A percentile compares a stretch with the other conserved stretches of the same genome.
phyloP scores from a whole-genome alignment of 2,888 invertebrate species.

The Hypomecis atomaria region DNA sequence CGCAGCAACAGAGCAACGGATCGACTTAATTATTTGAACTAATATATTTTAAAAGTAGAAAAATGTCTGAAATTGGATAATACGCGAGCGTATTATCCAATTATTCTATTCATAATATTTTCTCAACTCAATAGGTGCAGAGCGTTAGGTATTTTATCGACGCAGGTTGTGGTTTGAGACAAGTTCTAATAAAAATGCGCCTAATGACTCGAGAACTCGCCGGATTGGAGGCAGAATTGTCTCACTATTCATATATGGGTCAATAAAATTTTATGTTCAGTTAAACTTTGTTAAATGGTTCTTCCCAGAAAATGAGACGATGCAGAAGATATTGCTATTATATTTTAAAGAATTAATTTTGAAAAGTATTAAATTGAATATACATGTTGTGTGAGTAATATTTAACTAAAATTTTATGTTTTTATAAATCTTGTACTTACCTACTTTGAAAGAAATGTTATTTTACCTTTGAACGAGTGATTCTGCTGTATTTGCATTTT shows the following conservation, averaged over 20 bases:
- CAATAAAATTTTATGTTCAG: constrained; percentile 84
- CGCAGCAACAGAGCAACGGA: too few species aligned
- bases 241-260: constrained; percentile 83
- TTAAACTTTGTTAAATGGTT: constrained; percentile 80
- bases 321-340: constrained; percentile 16
- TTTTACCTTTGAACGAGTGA: too few species aligned
- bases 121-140: not conserved
- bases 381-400: too few species aligned
- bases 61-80: too few species aligned
- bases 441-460: too few species aligned
- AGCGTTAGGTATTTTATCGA: not conserved
- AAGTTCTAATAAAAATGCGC: constrained; percentile 73
- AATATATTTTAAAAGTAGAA: too few species aligned
- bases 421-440: too few species aligned
- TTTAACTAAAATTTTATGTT: too few species aligned
- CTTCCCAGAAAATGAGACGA: constrained; percentile 52
- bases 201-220: constrained; percentile 80
- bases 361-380: too few species aligned
- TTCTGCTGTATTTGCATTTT: too few species aligned
- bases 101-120: not conserved
- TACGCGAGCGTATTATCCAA: not conserved
- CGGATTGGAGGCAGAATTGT: constrained; percentile 70
- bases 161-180: constrained; percentile 21
- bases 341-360: not conserved
- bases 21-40: too few species aligned